phyloP scores from a whole-genome alignment of 2,888 invertebrate species.

The Margaritifera margaritifera region DNA sequence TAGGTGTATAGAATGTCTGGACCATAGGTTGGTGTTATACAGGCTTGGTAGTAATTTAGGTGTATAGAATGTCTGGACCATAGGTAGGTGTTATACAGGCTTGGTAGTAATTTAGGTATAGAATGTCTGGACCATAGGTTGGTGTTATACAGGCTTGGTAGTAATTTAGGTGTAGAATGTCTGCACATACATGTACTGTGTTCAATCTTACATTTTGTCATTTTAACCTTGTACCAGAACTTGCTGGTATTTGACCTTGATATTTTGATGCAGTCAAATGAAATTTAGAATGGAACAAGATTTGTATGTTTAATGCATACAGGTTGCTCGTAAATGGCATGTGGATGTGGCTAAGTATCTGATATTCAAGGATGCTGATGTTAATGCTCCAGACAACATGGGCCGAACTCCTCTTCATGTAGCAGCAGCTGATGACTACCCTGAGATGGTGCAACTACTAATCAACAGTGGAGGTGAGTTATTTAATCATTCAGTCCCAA shows the following conservation, averaged over 20 bases:
- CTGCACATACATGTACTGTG: background rate
- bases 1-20: no score
- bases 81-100: no score
- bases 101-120: no score
- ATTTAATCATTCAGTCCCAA: background rate
- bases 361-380: conserved; percentile 61
- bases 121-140: no score
- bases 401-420: conserved; percentile 71
- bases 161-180: no score
- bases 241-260: conserved; percentile 1
- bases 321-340: conserved; percentile 70
- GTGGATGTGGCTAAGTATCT: conserved; percentile 68
- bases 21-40: no score
- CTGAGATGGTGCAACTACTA: conserved; percentile 68
- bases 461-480: conserved; percentile 62
- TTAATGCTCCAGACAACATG: conserved; percentile 60
- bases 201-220: background rate
- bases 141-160: no score
- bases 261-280: background rate
- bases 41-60: no score
- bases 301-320: background rate
- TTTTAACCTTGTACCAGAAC: background rate
- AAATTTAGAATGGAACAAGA: conserved; percentile 1
- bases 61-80: no score
- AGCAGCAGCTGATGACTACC: conserved; percentile 70